Conservation (phyloP, 2,888 invertebrate genomes). For the Nycteola revayana region DNA sequence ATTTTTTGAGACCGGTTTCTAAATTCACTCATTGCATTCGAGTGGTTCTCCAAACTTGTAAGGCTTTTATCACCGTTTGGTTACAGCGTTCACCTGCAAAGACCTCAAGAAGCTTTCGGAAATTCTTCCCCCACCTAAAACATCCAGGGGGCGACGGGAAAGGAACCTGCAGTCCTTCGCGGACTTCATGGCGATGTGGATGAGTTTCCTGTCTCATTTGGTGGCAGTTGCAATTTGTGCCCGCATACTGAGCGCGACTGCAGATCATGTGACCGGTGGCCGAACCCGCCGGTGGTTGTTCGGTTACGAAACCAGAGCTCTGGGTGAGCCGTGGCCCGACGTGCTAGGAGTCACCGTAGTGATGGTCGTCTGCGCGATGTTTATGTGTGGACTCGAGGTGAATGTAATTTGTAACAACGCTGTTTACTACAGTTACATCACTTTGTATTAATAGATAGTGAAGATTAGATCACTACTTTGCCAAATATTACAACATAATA, state of each 20-base stretch:
- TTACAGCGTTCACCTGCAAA: conserved; percentile 67
- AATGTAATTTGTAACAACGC: conserved; percentile 14
- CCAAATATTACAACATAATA: too few species aligned
- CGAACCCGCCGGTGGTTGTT: conserved; percentile 83
- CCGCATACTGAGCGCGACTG: conserved; percentile 83
- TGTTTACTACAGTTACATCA: too few species aligned
- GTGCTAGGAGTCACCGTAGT: conserved; percentile 83
- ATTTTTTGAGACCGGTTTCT: too few species aligned
- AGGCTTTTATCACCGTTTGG: too few species aligned
- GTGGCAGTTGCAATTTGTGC: conserved; percentile 84
- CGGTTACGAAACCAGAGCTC: conserved; percentile 80
- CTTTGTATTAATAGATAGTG: too few species aligned
- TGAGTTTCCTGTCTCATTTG: conserved; percentile 80
- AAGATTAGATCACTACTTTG: too few species aligned
- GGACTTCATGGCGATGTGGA: conserved; percentile 83
- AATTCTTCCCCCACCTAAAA: conserved; percentile 63
- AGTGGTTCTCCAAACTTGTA: too few species aligned
- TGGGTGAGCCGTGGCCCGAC: conserved; percentile 85
- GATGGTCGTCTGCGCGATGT: conserved; percentile 82
- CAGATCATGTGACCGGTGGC: conserved; percentile 83
- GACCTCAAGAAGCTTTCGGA: conserved; percentile 65
- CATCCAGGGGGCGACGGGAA: conserved; percentile 61
- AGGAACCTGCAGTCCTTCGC: conserved; percentile 76
- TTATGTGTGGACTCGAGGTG: conserved; percentile 85
- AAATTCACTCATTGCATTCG: too few species aligned